A percentile compares a stretch with the other conserved stretches of the same genome.
phyloP scores from a whole-genome alignment of 2,888 invertebrate species.

The Oegoconia quadripuncta region DNA sequence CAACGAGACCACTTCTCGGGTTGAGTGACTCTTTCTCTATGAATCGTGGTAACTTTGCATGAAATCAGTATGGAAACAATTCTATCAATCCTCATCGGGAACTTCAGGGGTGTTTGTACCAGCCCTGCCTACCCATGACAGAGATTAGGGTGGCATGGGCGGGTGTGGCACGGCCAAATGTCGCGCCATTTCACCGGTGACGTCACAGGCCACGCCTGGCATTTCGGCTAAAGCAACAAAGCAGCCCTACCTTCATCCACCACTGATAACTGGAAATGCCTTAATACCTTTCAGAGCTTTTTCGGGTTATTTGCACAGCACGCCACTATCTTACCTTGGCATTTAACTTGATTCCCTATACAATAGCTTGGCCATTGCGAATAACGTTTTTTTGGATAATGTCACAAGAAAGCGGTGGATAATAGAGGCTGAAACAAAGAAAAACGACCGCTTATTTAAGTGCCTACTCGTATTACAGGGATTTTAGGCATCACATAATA shows the following conservation, averaged over 20 bases:
- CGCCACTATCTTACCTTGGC: constrained; percentile 57
- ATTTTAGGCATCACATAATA: too few species aligned
- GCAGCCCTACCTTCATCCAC: constrained; percentile 65
- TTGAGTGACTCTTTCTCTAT: too few species aligned
- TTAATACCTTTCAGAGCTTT: constrained; percentile 60
- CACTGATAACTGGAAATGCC: constrained; percentile 65
- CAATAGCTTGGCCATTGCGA: not conserved
- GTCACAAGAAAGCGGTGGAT: not conserved
- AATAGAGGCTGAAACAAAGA: not conserved
- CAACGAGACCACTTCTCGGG: too few species aligned
- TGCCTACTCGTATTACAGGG: too few species aligned
- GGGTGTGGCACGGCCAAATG: constrained; percentile 68
- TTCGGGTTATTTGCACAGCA: constrained; percentile 55
- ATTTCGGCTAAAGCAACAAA: constrained; percentile 70
- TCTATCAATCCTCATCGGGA: constrained; percentile 44
- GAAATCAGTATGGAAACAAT: too few species aligned
- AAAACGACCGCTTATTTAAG: too few species aligned
- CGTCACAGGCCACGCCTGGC: constrained; percentile 75
- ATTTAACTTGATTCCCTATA: constrained; percentile 36
- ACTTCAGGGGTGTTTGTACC: constrained; percentile 51
- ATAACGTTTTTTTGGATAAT: not conserved
- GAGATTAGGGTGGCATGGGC: constrained; percentile 71
- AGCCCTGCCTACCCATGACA: constrained; percentile 50
- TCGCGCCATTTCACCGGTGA: constrained; percentile 71
- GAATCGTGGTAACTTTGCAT: too few species aligned